Conservation (phyloP, 2,797 vertebrate species). For the Coluber constrictor region DNA sequence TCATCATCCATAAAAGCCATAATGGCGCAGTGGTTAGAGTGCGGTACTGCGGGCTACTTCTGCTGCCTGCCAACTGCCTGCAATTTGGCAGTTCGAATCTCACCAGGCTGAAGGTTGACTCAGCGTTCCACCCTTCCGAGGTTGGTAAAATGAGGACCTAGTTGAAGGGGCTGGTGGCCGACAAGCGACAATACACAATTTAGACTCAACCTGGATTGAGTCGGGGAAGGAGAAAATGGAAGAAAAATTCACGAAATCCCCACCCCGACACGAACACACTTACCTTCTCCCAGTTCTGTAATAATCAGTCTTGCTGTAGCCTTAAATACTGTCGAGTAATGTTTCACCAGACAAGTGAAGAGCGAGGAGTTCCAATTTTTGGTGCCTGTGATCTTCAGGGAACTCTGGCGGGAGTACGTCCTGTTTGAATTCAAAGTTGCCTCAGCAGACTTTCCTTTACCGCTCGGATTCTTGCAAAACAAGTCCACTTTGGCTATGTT, state of each 20-base stretch:
- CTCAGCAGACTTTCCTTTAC: accelerated
- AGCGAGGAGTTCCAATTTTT: conserved; percentile 35
- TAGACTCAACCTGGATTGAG: not conserved
- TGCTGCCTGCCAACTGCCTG: no score
- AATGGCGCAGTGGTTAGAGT: no score
- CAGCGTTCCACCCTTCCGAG: no score
- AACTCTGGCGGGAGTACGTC: conserved; percentile 20
- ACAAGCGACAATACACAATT: no score
- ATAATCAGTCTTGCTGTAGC: accelerated
- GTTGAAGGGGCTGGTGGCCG: no score
- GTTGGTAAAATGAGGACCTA: no score
- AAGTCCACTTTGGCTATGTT: accelerated
- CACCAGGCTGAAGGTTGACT: no score
- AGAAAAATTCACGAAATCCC: not conserved
- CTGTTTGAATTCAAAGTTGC: accelerated
- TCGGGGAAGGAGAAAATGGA: not conserved
- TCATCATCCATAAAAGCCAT: no score
- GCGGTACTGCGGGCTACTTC: no score
- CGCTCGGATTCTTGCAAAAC: not conserved
- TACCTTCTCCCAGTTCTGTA: not conserved
- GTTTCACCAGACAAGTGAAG: conserved; percentile 58
- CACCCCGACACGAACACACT: not conserved
- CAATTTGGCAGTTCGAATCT: no score
- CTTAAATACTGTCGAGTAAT: not conserved
- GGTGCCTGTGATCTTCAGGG: not conserved